Conservation (phyloP, 30 jellyfish, hydroid and myxozoan genomes). For the Cassiopea andromeda region DNA sequence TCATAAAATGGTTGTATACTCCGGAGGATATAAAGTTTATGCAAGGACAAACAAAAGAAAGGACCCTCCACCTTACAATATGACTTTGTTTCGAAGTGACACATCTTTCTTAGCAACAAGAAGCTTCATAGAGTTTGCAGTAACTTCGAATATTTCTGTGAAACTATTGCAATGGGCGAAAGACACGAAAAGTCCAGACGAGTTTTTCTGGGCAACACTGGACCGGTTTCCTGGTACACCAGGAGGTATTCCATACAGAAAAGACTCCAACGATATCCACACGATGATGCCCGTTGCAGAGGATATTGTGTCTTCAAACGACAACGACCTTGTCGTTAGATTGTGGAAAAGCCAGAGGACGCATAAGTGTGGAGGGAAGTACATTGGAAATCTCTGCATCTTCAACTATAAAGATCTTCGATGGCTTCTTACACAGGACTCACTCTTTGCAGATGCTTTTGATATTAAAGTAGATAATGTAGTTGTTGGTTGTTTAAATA, state of each 20-base stretch:
- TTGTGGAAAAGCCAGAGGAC: slow-evolving; percentile 74
- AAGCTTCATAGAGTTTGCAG: slow-evolving; percentile 64
- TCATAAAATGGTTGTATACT: slow-evolving; percentile 45
- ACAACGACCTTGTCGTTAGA: slow-evolving; percentile 62
- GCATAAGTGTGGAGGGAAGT: slow-evolving; percentile 79
- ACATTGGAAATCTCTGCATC: slow-evolving; percentile 73
- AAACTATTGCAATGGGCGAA: slow-evolving; percentile 80
- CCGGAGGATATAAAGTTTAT: slow-evolving; percentile 61
- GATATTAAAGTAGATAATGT: slow-evolving; percentile 88
- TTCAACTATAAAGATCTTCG: slow-evolving; percentile 80
- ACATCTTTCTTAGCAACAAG: slow-evolving; percentile 80
- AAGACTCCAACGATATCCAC: slow-evolving; percentile 11
- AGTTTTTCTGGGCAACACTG: slow-evolving; percentile 92
- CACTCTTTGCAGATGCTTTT: slow-evolving; percentile 88
- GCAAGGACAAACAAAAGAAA: slow-evolving; percentile 73
- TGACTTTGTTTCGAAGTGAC: slow-evolving; percentile 87
- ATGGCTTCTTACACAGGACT: slow-evolving; percentile 91
- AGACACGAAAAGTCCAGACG: slow-evolving; percentile 96
- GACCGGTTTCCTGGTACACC: slow-evolving; percentile 87
- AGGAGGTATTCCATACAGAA: slow-evolving; percentile 80
- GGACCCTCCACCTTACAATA: slow-evolving; percentile 78
- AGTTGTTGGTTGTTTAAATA: slow-evolving; percentile 78
- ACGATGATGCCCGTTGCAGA: slow-evolving; percentile 14
- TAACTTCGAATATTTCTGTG: slow-evolving; percentile 53
- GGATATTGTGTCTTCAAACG: slow-evolving; percentile 45